Evolutionary conservation across 2,113 vertebrate genomes (phyloP), one percentile per base, ranked within the genome.

Genomic region (Entomyzon cyanotis): DNA sequence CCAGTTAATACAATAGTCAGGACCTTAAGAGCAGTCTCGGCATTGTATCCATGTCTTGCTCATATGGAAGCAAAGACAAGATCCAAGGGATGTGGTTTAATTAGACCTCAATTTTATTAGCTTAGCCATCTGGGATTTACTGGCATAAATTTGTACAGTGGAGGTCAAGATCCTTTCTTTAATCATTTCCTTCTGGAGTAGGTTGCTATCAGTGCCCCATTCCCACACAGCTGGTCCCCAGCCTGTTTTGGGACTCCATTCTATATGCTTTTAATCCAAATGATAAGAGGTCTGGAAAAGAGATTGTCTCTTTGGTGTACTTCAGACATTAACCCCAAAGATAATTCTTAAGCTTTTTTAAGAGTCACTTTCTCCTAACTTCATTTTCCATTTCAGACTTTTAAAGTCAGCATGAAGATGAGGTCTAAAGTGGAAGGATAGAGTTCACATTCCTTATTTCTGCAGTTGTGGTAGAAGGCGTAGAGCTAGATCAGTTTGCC

Each of bases 31-130:
- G 31, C 15, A 49, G 37, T 73, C 35, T 85, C 46, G 44, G 33
- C 67, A 27, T 85, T 91, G 46, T 69, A 44, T 74, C 31, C 23
- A 2, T 90, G 94, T 86, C 68, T 42, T 81, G 19, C 35, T 94
- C 76, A 68, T 92, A 90, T 92, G 91, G 91, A 89, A 93, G 71
- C 71, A 88, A 92, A 92, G 91, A 90, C 88, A 88, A 95, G 94
- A 95, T 93, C 88, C 95, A 87, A 92, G 89, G 89, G 94, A 94
- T 94, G 94, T 90, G 96, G 79, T 97, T 95, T 97, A 96, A 97
- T 97, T 97, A 93, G 95, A 77, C 73, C 80, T 93, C 94, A 60
- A 10, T 84, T 96, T 97, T 96, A 96, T 97, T 97, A 92, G 47
- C 33, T 89, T 93, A 94, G 60, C 91, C 96, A 93, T 95, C 86